Percentiles rank a stretch among this genome's conserved stretches.
Conservation (phyloP, 2,113 vertebrate species). For the Lophotis ruficrista region DNA sequence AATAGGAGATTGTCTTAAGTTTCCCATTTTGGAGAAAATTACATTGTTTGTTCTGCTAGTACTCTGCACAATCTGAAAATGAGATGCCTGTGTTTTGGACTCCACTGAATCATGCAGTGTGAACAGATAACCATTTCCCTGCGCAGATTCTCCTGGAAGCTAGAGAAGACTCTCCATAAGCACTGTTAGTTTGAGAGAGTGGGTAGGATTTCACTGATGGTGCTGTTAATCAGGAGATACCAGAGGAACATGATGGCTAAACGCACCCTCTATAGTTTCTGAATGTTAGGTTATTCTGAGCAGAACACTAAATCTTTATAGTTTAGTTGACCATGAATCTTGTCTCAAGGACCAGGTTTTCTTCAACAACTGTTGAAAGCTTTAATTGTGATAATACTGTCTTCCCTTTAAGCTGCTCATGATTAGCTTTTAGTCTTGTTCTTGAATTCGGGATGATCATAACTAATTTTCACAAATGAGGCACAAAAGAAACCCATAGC, state of each 20-base stretch:
- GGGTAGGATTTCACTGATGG: not conserved
- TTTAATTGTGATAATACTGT: not conserved
- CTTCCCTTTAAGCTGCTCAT: constrained; percentile 27
- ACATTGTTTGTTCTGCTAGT: not conserved
- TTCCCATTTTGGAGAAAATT: not conserved
- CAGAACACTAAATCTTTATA: not conserved
- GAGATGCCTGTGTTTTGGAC: not conserved
- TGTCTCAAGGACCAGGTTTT: constrained; percentile 20
- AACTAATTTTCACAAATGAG: constrained; percentile 13
- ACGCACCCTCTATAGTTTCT: not conserved
- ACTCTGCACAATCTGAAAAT: not conserved
- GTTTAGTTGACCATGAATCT: not conserved
- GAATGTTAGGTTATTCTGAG: not conserved
- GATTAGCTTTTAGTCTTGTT: constrained; percentile 26
- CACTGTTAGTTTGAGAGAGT: not conserved
- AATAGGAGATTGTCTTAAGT: not conserved
- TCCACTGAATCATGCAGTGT: not conserved
- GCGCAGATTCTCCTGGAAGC: not conserved
- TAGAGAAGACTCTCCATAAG: not conserved
- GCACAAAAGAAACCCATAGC: not conserved
- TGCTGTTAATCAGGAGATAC: not conserved
- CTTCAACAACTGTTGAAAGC: not conserved
- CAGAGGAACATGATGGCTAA: not conserved
- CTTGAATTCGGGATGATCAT: constrained; percentile 10
- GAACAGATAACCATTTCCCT: not conserved